Evolutionary conservation across 2,113 vertebrate species (phyloP).

Genomic region (Tiliqua scincoides): DNA sequence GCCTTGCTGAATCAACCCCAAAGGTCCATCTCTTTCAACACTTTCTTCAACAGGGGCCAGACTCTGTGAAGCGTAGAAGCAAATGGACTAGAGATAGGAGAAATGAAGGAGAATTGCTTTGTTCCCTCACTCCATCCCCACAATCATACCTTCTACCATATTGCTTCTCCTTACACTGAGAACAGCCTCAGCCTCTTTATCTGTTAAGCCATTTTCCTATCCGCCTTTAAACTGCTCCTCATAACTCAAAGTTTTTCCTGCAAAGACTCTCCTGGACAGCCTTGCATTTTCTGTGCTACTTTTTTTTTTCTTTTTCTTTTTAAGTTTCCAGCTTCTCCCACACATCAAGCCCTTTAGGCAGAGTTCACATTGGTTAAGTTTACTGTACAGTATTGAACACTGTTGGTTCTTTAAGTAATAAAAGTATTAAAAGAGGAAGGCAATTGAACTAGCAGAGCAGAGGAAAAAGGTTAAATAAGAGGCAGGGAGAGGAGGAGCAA

Average conservation of each 20-base stretch:
- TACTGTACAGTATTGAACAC: background rate
- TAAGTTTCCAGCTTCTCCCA: conserved; percentile 13
- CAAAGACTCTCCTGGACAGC: background rate
- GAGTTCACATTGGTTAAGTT: background rate
- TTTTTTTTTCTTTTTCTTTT: background rate
- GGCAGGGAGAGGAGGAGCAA: background rate
- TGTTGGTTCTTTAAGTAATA: background rate
- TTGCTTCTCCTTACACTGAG: too few relatives aligned
- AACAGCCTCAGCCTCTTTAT: background rate
- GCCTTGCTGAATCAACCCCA: background rate
- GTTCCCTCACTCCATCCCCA: background rate
- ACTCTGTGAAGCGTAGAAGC: background rate
- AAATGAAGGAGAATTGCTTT: background rate
- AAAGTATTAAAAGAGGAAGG: background rate
- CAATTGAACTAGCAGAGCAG: background rate
- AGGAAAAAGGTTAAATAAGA: too few relatives aligned
- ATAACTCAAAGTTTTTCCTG: background rate
- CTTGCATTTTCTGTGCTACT: background rate
- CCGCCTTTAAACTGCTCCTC: background rate
- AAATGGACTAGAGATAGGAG: background rate
- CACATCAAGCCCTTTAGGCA: background rate
- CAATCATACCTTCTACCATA: background rate
- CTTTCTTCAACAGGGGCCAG: background rate
- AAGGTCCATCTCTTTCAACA: background rate
- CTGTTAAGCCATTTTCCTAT: background rate